Evolutionary conservation across 2,888 invertebrate species (phyloP).

Genomic region (Diaphora mendica): DNA sequence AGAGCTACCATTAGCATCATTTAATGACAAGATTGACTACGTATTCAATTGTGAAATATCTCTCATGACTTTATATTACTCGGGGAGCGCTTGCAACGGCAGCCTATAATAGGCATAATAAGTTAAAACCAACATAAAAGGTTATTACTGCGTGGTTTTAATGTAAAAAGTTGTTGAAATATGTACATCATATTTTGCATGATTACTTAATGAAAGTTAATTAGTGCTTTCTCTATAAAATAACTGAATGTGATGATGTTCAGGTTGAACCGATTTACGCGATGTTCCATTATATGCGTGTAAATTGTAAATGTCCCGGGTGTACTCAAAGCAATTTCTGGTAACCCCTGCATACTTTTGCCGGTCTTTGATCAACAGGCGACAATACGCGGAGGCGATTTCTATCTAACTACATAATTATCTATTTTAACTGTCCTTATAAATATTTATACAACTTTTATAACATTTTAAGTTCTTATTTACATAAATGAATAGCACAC

Average conservation of each 20-base stretch:
- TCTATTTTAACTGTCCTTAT: not conserved
- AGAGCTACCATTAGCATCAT: not conserved
- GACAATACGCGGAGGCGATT: not conserved
- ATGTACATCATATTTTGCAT: not conserved
- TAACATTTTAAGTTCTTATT: not conserved
- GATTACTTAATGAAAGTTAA: not conserved
- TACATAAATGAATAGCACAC: not conserved
- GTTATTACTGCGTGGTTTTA: not conserved
- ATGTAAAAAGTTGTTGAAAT: not conserved
- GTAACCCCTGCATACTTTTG: not conserved
- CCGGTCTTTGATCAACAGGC: not conserved
- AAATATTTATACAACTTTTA: not conserved
- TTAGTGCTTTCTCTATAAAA: not conserved
- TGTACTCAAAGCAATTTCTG: not conserved
- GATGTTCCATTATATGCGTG: too few relatives aligned
- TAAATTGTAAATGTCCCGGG: not conserved
- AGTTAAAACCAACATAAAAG: not conserved
- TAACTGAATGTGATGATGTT: too few relatives aligned
- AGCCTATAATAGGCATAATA: not conserved
- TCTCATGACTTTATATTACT: not conserved
- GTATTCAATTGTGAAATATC: conserved; percentile 14
- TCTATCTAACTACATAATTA: not conserved
- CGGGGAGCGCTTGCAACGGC: not conserved
- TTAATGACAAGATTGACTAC: conserved; percentile 11
- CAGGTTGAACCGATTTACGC: too few relatives aligned